Conservation (phyloP, 2,797 vertebrate genomes). For the Clarias fuscus region DNA sequence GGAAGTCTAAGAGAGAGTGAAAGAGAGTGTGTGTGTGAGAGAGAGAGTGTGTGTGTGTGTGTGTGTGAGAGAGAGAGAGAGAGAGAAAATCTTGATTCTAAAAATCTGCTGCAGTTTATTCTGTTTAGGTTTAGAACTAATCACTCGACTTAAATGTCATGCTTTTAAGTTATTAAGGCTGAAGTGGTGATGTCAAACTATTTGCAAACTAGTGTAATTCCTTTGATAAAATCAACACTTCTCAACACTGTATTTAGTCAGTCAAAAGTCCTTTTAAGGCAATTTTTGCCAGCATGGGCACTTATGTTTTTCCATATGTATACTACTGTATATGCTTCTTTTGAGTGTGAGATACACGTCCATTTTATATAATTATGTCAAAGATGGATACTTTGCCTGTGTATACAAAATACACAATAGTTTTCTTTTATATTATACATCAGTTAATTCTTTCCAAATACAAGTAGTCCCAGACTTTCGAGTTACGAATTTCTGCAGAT, state of each 20-base stretch:
- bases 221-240: neutral
- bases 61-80: too few species aligned
- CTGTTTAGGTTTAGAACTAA: neutral
- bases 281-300: neutral
- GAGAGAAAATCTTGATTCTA: neutral
- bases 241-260: neutral
- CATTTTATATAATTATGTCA: neutral
- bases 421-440: too few species aligned
- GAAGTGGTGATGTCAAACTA: neutral
- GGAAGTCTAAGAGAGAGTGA: neutral
- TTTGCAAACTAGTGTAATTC: neutral
- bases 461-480: neutral
- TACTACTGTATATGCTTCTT: neutral
- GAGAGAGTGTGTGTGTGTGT: too few species aligned
- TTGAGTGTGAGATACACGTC: neutral
- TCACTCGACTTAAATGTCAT: neutral
- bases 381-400: neutral
- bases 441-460: neutral
- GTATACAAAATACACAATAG: neutral
- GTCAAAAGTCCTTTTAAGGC: neutral
- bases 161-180: neutral
- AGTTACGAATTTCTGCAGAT: too few species aligned
- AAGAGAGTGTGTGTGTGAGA: neutral
- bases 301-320: neutral
- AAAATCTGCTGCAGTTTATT: neutral